Base-by-base conservation (phyloP, 1,140 invertebrate species). In the Holcopasites calliopsidis region DNA sequence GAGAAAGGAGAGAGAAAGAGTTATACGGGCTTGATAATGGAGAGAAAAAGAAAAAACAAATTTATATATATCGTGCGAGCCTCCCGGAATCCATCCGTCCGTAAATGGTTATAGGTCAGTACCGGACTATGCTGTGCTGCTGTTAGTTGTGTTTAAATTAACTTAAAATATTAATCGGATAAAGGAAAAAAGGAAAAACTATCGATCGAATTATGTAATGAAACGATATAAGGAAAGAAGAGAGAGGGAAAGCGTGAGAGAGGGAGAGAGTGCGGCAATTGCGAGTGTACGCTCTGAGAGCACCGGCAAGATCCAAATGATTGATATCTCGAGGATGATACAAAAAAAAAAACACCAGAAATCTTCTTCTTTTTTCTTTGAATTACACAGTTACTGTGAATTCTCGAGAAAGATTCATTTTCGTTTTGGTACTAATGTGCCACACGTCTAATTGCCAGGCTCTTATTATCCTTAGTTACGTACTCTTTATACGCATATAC, bases 61-160 rank as follows among this genome's bases (percentile, higher is more conserved):
- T n/a, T n/a, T n/a, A n/a, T 10, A 76, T 33, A 66, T 70, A 74
- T 76, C 73, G 75, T 54, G 72, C 66, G 81, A 83, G 62, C 76
- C 83, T 84, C 55, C 72, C 82, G 83, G 84, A 89, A 86, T 88
- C 85, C 85, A 87, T 91, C 90, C 90, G 90, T 91, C 90, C 90
- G 90, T 89, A 88, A n/a, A 86, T 91, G 88, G 84, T 91, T 91
- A 91, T 91, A 91, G 90, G 90, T 91, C 90, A 91, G 90, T 91
- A 91, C 90, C 85, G 88, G 90, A 91, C 89, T 91, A 90, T 90
- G 86, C 86, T 90, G 77, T 89, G 88, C 88, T 88, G 88, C 89
- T 90, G 90, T 90, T 91, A 86, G 85, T 89, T 90, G 86, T 73
- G 87, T 82, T 90, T 87, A 86, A 77, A 82, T 84, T 76, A 85